Evolutionary conservation across 2,888 invertebrate species (phyloP).

Genomic region (Synanthedon vespiformis): DNA sequence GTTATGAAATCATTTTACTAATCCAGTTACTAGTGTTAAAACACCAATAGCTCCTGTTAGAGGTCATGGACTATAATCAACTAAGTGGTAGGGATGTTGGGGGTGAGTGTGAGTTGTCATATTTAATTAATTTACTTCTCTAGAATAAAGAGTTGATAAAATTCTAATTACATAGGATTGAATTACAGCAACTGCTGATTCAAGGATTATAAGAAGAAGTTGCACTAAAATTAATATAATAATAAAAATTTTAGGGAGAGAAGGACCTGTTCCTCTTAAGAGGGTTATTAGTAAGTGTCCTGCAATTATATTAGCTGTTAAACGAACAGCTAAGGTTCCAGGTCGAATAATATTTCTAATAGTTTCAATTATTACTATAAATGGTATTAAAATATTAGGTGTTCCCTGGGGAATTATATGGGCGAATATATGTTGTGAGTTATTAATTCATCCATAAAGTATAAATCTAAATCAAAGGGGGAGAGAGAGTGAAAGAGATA

Average conservation of each 20-base stretch:
- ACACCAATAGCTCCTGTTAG: conserved; percentile 70
- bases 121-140: conserved; percentile 73
- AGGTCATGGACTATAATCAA: conserved; percentile 75
- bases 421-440: conserved; percentile 73
- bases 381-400: conserved; percentile 73
- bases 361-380: conserved; percentile 81
- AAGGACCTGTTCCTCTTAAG: conserved; percentile 48
- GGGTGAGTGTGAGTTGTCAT: conserved; percentile 50
- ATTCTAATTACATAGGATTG: conserved; percentile 77
- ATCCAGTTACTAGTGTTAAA: conserved; percentile 66
- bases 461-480: conserved; percentile 76
- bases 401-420: conserved; percentile 79
- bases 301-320: conserved; percentile 83
- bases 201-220: conserved; percentile 66
- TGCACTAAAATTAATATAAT: conserved; percentile 50
- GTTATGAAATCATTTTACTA: conserved; percentile 74
- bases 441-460: conserved; percentile 74
- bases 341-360: conserved; percentile 80
- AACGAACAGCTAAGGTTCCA: conserved; percentile 75
- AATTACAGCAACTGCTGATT: conserved; percentile 73
- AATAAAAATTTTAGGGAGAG: conserved; percentile 27
- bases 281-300: conserved; percentile 77
- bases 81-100: conserved; percentile 76
- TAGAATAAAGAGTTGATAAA: conserved; percentile 75
- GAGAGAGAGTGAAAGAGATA: conserved; percentile 71